These are phyloP conservation scores for Chrysocyon brachyurus DNA, from an alignment of 2,797 vertebrate genomes.

Conservation along the genomic window DNA sequence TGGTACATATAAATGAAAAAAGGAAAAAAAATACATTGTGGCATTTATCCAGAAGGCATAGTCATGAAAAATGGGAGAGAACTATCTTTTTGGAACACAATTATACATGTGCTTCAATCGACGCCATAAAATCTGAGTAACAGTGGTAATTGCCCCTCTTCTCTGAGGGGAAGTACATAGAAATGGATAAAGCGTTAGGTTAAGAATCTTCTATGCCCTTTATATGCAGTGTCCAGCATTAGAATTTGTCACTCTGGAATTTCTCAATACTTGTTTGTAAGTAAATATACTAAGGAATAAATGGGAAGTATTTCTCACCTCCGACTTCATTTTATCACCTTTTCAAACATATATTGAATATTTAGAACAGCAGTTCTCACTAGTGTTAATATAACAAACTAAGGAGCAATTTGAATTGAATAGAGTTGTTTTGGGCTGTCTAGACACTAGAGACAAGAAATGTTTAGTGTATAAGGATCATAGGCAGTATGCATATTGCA, in stretches of 20 bases:
- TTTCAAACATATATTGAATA: background rate
- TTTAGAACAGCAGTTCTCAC: background rate
- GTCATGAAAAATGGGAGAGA: background rate
- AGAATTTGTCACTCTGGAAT: background rate
- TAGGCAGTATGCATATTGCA: background rate
- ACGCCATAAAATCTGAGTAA: background rate
- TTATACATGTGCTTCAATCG: background rate
- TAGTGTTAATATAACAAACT: too few species aligned
- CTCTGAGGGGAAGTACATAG: background rate
- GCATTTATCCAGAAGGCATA: background rate
- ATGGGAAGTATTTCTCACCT: background rate
- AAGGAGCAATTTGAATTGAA: background rate
- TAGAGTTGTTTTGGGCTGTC: background rate
- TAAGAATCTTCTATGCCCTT: background rate
- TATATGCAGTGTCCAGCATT: too few species aligned
- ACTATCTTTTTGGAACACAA: background rate
- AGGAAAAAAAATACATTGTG: rapidly evolving
- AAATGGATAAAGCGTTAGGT: background rate
- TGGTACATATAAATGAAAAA: background rate
- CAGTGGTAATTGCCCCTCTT: background rate
- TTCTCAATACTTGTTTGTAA: background rate
- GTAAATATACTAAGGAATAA: background rate
- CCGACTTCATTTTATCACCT: background rate
- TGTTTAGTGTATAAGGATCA: background rate
- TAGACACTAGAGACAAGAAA: background rate